These are phyloP conservation scores for Emydoidea blandingii DNA, from an alignment of 2,797 vertebrate genomes.

Conservation along the genomic window DNA sequence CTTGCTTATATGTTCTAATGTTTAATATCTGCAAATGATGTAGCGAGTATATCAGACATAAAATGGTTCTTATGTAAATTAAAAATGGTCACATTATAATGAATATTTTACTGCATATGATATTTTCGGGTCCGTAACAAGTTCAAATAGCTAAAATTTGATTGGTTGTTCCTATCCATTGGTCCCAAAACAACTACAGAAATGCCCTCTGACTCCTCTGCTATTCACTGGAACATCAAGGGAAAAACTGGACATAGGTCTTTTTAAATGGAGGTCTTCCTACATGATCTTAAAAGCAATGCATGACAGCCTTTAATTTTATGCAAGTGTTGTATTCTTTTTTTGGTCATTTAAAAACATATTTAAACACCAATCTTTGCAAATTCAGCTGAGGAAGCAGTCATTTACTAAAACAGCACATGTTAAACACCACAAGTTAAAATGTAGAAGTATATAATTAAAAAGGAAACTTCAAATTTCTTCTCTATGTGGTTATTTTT, in stretches of 20 bases:
- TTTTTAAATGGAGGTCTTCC: neutral
- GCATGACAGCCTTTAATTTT: constrained; percentile 5
- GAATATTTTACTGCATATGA: neutral
- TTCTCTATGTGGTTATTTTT: neutral
- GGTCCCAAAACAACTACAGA: neutral
- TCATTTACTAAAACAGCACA: constrained; percentile 9
- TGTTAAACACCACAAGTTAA: neutral
- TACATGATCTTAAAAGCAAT: neutral
- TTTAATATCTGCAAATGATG: constrained; percentile 7
- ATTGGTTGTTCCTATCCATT: neutral
- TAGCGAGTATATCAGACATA: neutral
- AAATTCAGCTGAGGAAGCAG: constrained; percentile 3
- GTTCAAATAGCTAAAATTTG: neutral
- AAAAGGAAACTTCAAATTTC: neutral
- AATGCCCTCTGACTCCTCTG: neutral
- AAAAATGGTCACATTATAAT: neutral
- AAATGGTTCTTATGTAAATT: constrained; percentile 29
- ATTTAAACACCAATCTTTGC: constrained; percentile 10
- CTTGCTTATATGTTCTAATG: neutral
- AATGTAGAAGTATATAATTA: neutral
- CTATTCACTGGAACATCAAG: neutral
- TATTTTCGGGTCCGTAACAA: neutral
- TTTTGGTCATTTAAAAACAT: constrained; percentile 5
- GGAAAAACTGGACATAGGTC: neutral
- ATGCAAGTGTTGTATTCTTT: neutral